Percentiles rank a stretch among this genome's conserved stretches.
These are phyloP conservation scores for Edolisoma coerulescens DNA, from an alignment of 2,113 vertebrate genomes.

Conservation along the genomic window DNA sequence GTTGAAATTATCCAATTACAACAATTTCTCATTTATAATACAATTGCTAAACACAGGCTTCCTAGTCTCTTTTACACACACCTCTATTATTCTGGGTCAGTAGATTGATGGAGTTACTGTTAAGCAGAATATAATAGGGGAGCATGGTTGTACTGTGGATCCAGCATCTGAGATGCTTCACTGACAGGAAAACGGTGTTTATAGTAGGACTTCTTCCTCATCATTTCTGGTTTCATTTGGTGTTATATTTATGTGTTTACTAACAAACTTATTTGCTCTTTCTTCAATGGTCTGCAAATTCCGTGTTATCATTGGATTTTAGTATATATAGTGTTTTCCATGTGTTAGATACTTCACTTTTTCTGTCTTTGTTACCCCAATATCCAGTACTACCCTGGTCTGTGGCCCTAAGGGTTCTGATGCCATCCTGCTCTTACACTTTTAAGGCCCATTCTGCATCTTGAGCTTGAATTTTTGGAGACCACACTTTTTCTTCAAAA, in stretches of 20 bases:
- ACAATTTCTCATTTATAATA: background rate
- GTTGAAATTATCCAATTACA: background rate
- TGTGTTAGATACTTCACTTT: background rate
- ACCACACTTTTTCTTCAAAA: background rate
- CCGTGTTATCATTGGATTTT: background rate
- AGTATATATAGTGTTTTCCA: background rate
- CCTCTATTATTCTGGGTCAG: background rate
- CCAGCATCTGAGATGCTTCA: background rate
- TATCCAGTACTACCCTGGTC: background rate
- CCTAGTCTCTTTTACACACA: background rate
- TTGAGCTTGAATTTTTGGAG: background rate
- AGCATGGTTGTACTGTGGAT: rapidly evolving
- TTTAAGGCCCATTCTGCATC: background rate
- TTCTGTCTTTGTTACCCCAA: background rate
- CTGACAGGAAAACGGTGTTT: background rate
- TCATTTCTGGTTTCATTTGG: background rate
- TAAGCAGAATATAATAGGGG: background rate
- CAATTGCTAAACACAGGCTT: background rate
- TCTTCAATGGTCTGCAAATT: background rate
- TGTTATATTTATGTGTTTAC: background rate
- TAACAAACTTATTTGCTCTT: background rate
- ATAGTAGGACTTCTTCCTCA: background rate
- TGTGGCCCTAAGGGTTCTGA: background rate
- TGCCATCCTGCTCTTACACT: background rate
- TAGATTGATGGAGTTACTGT: background rate